Conservation (phyloP, 2,888 invertebrate species). For the Desoria tigrina region DNA sequence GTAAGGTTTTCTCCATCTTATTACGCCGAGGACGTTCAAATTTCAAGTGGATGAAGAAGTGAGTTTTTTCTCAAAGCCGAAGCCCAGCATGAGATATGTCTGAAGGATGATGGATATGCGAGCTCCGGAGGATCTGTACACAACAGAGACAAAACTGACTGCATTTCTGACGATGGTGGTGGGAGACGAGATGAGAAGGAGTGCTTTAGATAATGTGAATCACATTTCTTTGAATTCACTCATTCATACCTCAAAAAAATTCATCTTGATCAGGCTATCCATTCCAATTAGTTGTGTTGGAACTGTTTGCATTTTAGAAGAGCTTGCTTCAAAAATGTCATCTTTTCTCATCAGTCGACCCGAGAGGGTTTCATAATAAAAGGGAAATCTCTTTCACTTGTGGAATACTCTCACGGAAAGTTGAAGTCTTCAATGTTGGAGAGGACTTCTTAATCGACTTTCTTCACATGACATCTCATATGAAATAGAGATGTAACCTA, state of each 20-base stretch:
- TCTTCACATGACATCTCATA: too few species aligned
- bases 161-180: too few species aligned
- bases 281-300: constrained; percentile 38
- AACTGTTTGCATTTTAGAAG: constrained; percentile 2
- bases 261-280: constrained; percentile 43
- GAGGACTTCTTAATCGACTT: too few species aligned
- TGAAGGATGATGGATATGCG: constrained; percentile 51
- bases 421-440: too few species aligned
- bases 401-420: too few species aligned
- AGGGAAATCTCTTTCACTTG: not conserved
- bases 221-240: constrained; percentile 18
- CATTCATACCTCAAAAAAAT: constrained; percentile 21
- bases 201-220: too few species aligned
- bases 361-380: not conserved
- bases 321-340: constrained; percentile 12
- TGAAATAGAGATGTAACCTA: too few species aligned
- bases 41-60: constrained; percentile 24
- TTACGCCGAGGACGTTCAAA: not conserved
- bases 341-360: not conserved
- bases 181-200: too few species aligned
- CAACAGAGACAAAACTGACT: too few species aligned
- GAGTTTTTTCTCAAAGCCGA: constrained; percentile 40
- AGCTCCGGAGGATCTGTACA: constrained; percentile 4
- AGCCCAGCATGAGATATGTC: constrained; percentile 50
- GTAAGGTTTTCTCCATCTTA: not conserved